Percentiles rank a stretch among this genome's conserved stretches.
These are phyloP conservation scores for Phasianus colchicus DNA, from an alignment of 2,113 vertebrate species.

Conservation along the genomic window DNA sequence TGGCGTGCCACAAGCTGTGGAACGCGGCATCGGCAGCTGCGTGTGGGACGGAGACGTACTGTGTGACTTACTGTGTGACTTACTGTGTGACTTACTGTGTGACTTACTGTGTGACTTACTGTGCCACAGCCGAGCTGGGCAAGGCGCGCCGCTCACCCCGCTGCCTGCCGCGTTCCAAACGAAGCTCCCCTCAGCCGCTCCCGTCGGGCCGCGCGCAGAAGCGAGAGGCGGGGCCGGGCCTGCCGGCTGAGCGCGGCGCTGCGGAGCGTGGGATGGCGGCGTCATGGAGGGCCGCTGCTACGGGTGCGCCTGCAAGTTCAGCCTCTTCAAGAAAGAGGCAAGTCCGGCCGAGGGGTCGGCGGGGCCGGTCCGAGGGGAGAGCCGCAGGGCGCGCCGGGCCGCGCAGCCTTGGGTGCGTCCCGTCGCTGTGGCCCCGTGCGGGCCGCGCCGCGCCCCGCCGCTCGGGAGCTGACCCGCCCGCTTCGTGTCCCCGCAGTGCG, in stretches of 20 bases:
- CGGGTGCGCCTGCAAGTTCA: too few species aligned
- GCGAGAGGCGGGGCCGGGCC: too few species aligned
- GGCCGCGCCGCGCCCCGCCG: too few species aligned
- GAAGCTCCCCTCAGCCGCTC: too few species aligned
- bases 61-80: background rate
- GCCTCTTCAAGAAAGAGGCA: too few species aligned
- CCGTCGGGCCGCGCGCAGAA: too few species aligned
- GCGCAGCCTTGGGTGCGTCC: too few species aligned
- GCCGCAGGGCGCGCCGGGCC: too few species aligned
- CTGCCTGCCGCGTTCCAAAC: too few species aligned
- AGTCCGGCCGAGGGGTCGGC: too few species aligned
- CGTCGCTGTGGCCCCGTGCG: too few species aligned
- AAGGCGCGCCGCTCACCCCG: background rate
- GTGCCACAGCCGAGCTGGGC: background rate
- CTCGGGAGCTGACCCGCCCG: background rate
- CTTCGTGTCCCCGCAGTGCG: conserved; percentile 79
- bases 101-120: background rate
- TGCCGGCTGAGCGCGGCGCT: background rate
- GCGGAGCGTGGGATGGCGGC: background rate
- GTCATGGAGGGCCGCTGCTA: background rate
- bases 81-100: fast-evolving
- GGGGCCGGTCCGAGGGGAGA: too few species aligned
- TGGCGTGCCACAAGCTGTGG: background rate
- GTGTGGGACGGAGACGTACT: fast-evolving
- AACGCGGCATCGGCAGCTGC: background rate